These are phyloP conservation scores for Monarcha castaneiventris DNA, from an alignment of 2,113 vertebrate species.

Conservation along the genomic window DNA sequence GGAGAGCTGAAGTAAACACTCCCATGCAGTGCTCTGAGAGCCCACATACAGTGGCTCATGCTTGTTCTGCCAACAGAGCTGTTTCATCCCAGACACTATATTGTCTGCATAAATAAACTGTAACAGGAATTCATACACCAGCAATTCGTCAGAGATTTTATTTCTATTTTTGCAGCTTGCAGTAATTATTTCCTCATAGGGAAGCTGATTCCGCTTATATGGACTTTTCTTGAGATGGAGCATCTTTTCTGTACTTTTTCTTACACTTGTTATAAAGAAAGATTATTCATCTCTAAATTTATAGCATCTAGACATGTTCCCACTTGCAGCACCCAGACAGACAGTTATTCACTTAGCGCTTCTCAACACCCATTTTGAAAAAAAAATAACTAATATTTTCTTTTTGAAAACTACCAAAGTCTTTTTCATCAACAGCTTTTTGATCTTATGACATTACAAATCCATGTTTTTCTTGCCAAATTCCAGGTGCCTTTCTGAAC, in stretches of 20 bases:
- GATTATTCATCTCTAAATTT: slow-evolving; percentile 67
- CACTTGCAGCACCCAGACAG: slow-evolving; percentile 52
- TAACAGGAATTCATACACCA: slow-evolving; percentile 59
- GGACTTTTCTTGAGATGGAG: slow-evolving; percentile 57
- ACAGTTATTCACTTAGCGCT: slow-evolving; percentile 31
- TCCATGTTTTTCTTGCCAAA: neutral
- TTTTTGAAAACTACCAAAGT: neutral
- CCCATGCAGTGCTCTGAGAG: slow-evolving; percentile 62
- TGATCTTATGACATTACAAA: neutral
- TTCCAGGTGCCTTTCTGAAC: neutral
- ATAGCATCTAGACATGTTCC: slow-evolving; percentile 53
- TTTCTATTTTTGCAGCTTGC: slow-evolving; percentile 65
- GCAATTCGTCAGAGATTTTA: slow-evolving; percentile 57
- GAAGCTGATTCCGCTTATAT: slow-evolving; percentile 61
- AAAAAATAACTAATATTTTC: neutral
- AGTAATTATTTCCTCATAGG: slow-evolving; percentile 66
- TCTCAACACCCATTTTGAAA: neutral
- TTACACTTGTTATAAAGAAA: slow-evolving; percentile 41
- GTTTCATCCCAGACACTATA: slow-evolving; percentile 69
- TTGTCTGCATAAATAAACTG: slow-evolving; percentile 70
- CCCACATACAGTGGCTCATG: slow-evolving; percentile 66
- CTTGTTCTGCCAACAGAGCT: slow-evolving; percentile 60
- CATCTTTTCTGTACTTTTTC: slow-evolving; percentile 57
- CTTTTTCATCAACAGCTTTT: neutral
- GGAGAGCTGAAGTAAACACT: slow-evolving; percentile 67